phyloP scores from a whole-genome alignment of 2,113 vertebrate genomes.

The Chauna torquata region DNA sequence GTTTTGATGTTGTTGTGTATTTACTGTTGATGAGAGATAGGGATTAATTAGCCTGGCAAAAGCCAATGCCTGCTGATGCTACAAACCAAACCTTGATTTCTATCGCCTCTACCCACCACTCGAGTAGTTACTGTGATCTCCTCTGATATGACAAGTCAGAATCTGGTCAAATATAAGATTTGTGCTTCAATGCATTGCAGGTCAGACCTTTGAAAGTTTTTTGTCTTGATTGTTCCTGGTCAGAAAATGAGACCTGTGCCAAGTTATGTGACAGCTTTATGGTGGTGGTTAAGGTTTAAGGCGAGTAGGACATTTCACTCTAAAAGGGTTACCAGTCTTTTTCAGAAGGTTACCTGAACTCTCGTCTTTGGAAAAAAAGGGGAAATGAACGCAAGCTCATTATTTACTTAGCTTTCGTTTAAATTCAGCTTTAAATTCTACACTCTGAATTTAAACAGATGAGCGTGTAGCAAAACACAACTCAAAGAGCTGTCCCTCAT shows the following conservation, averaged over 20 bases:
- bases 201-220: neutral
- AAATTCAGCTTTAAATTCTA: conserved; percentile 17
- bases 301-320: neutral
- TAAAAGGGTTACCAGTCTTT: neutral
- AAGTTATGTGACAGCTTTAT: neutral
- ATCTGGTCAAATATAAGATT: neutral
- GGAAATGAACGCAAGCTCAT: neutral
- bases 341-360: neutral
- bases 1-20: neutral
- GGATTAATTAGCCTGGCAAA: neutral
- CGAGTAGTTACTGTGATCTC: neutral
- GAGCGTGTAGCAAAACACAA: conserved; percentile 17
- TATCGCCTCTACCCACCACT: neutral
- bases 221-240: neutral
- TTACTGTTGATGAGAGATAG: neutral
- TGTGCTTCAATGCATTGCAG: neutral
- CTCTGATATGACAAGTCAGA: neutral
- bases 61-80: neutral
- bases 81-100: neutral
- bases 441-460: conserved; percentile 17
- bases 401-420: neutral
- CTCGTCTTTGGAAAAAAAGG: neutral
- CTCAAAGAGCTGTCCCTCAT: neutral
- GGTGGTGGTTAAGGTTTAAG: neutral
- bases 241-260: neutral